These are phyloP conservation scores for Apotomis capreana DNA, from an alignment of 2,888 invertebrate genomes.

Conservation along the genomic window DNA sequence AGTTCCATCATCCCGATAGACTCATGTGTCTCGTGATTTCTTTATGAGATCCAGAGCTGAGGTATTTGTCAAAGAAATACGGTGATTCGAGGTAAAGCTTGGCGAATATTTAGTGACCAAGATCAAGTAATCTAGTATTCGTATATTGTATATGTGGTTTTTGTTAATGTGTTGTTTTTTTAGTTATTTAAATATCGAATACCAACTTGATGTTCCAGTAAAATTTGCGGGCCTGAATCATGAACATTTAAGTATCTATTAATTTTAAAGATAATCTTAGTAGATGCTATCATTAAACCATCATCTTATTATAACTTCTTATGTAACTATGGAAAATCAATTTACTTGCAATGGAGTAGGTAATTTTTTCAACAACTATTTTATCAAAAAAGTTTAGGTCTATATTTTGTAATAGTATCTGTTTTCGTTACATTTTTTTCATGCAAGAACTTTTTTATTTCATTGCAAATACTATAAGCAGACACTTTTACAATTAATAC, in stretches of 20 bases:
- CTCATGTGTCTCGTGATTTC: slow-evolving; percentile 11
- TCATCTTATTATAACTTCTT: background rate
- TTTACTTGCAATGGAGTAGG: background rate
- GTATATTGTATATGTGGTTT: too few relatives aligned
- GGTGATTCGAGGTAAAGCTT: background rate
- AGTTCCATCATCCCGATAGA: slow-evolving; percentile 13
- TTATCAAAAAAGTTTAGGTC: too few relatives aligned
- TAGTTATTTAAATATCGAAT: too few relatives aligned
- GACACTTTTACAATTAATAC: background rate
- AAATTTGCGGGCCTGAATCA: too few relatives aligned
- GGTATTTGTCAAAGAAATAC: background rate
- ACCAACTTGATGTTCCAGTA: too few relatives aligned
- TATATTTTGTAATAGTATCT: background rate
- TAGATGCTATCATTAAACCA: background rate
- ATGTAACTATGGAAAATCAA: too few relatives aligned
- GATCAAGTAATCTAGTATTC: too few relatives aligned
- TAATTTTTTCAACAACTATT: background rate
- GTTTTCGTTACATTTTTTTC: background rate
- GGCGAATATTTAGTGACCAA: background rate
- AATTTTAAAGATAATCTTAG: too few relatives aligned
- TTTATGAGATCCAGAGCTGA: slow-evolving; percentile 7
- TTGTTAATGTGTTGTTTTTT: too few relatives aligned
- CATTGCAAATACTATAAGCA: background rate
- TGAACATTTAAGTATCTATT: too few relatives aligned
- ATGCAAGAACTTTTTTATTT: too few relatives aligned